A percentile compares a stretch with the other conserved stretches of the same genome.
These are phyloP conservation scores for Smutsia temminckii DNA, from an alignment of 2,797 vertebrate species.

Conservation along the genomic window DNA sequence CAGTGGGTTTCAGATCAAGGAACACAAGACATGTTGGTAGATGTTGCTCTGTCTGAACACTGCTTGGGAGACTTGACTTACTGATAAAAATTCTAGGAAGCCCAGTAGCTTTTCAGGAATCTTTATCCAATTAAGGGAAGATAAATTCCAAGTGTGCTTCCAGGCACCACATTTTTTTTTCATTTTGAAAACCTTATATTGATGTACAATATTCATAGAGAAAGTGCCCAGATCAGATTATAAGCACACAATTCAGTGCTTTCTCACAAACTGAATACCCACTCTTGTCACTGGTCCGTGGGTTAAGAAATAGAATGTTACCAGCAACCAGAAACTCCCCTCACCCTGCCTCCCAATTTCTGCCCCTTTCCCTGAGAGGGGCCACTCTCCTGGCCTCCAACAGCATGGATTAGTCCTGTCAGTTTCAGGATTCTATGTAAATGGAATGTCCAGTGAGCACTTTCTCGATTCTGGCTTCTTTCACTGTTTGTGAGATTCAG, in stretches of 20 bases:
- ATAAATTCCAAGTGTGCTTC: constrained; percentile 71
- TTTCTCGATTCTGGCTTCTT: neutral
- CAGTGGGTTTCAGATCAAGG: neutral
- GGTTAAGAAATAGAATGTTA: neutral
- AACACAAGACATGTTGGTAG: neutral
- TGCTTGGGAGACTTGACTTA: constrained; percentile 69
- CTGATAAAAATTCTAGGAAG: constrained; percentile 74
- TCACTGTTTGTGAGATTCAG: neutral
- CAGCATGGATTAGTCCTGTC: neutral
- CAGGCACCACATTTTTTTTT: constrained; percentile 23
- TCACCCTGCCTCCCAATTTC: neutral
- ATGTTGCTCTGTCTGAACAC: neutral
- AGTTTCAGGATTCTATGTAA: neutral
- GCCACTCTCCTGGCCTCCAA: neutral
- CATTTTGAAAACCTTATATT: constrained; percentile 37
- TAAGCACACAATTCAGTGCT: neutral
- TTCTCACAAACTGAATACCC: neutral
- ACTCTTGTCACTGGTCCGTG: neutral
- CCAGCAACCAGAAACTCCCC: neutral
- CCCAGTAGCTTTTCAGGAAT: constrained; percentile 49
- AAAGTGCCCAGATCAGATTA: neutral
- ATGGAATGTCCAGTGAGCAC: neutral
- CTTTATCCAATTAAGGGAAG: constrained; percentile 62
- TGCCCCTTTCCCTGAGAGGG: neutral
- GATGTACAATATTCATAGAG: constrained; percentile 21